Percentiles rank a stretch among this genome's conserved stretches.
Evolutionary conservation across 2,888 invertebrate species (phyloP).

Genomic region (Thyatira batis): DNA sequence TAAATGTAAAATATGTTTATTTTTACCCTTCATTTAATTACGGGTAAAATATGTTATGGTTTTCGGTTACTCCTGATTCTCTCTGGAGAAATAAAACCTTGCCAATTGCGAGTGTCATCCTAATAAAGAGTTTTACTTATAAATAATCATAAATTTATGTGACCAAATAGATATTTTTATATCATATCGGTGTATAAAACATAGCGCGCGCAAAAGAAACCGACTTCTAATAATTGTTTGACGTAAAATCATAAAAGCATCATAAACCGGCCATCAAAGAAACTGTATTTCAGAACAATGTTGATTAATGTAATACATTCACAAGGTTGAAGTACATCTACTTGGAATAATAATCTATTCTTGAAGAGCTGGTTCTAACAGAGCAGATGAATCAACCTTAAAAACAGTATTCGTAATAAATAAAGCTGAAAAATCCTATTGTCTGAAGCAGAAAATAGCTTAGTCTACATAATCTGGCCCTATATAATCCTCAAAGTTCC

Average conservation of each 20-base stretch:
- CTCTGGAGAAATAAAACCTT: too few relatives aligned
- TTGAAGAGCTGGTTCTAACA: not conserved
- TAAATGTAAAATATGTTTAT: not conserved
- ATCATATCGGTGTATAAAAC: too few relatives aligned
- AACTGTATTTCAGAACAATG: conserved; percentile 11
- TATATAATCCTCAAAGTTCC: not conserved
- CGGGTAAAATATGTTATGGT: not conserved
- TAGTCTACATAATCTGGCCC: not conserved
- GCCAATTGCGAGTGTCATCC: too few relatives aligned
- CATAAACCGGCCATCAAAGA: conserved; percentile 18
- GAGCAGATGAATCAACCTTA: not conserved
- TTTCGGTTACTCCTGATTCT: not conserved
- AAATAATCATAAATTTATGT: too few relatives aligned
- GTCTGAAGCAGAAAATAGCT: not conserved
- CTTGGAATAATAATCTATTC: not conserved
- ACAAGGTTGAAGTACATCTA: conserved; percentile 4
- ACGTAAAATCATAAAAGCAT: conserved; percentile 18
- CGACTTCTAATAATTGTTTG: conserved; percentile 10
- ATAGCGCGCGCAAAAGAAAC: conserved; percentile 1
- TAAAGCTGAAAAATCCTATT: not conserved
- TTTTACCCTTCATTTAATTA: not conserved
- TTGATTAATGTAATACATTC: conserved; percentile 9
- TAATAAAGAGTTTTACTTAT: too few relatives aligned
- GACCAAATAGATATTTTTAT: too few relatives aligned
- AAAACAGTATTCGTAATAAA: not conserved